phyloP scores from a whole-genome alignment of 1,140 invertebrate species.

The Drosophila fuyamai region DNA sequence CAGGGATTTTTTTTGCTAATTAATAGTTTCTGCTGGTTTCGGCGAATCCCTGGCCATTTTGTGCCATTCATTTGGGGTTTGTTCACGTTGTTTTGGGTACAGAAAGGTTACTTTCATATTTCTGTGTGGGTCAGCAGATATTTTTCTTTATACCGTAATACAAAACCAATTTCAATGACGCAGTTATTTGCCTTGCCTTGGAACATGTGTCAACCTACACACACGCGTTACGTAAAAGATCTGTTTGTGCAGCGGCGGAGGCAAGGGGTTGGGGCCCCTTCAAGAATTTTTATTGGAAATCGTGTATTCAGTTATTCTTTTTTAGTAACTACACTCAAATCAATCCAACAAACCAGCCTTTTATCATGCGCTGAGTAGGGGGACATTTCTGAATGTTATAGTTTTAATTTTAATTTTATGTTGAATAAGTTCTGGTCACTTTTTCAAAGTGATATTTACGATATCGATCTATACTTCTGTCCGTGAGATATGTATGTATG shows the following conservation, averaged over 20 bases:
- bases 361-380: too few relatives aligned
- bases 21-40: slow-evolving; percentile 32
- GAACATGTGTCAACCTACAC: slow-evolving; percentile 31
- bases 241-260: slow-evolving; percentile 6
- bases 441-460: too few relatives aligned
- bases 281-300: background rate
- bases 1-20: slow-evolving; percentile 29
- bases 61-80: slow-evolving; percentile 18
- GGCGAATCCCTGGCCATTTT: slow-evolving; percentile 14
- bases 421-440: too few relatives aligned
- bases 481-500: too few relatives aligned
- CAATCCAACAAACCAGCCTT: too few relatives aligned
- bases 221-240: slow-evolving; percentile 42
- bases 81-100: slow-evolving; percentile 17
- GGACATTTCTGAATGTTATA: too few relatives aligned
- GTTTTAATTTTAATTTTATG: too few relatives aligned
- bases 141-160: slow-evolving; percentile 13
- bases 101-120: slow-evolving; percentile 20
- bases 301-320: background rate
- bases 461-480: too few relatives aligned
- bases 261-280: background rate
- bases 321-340: background rate
- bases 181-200: slow-evolving; percentile 24
- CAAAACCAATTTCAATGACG: slow-evolving; percentile 46
- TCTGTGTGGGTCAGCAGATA: slow-evolving; percentile 19